Percentiles rank a stretch among this genome's conserved stretches.
phyloP scores from a whole-genome alignment of 2,797 vertebrate genomes.

The Natrix natrix region DNA sequence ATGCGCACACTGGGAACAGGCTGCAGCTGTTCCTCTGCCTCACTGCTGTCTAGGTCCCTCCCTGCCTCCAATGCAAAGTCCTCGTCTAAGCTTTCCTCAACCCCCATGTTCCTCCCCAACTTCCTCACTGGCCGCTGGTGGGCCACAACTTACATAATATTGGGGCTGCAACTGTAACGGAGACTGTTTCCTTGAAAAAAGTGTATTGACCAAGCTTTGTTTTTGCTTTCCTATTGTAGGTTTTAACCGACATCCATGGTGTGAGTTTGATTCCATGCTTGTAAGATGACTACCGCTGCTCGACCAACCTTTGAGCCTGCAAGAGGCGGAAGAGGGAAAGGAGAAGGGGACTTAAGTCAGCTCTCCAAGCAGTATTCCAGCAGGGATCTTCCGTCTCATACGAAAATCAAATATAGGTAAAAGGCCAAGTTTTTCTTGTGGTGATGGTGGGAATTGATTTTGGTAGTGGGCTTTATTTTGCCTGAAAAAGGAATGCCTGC shows the following conservation, averaged over 20 bases:
- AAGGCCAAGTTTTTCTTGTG: neutral
- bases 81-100: too few species aligned
- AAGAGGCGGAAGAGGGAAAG: constrained; percentile 94
- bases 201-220: neutral
- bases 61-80: too few species aligned
- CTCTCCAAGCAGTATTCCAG: constrained; percentile 96
- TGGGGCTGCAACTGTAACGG: neutral
- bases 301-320: constrained; percentile 97
- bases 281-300: constrained; percentile 92
- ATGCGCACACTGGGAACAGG: too few species aligned
- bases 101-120: too few species aligned
- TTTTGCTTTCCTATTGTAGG: neutral
- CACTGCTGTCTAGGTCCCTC: too few species aligned
- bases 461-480: neutral
- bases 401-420: constrained; percentile 97
- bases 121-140: too few species aligned
- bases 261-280: constrained; percentile 23
- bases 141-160: neutral
- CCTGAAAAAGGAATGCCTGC: neutral
- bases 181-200: neutral
- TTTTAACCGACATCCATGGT: neutral
- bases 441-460: neutral
- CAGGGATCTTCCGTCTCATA: constrained; percentile 93
- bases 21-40: too few species aligned
- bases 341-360: constrained; percentile 95